These are phyloP conservation scores for Temnothorax nylanderi DNA, from an alignment of 1,140 invertebrate genomes.

Conservation along the genomic window DNA sequence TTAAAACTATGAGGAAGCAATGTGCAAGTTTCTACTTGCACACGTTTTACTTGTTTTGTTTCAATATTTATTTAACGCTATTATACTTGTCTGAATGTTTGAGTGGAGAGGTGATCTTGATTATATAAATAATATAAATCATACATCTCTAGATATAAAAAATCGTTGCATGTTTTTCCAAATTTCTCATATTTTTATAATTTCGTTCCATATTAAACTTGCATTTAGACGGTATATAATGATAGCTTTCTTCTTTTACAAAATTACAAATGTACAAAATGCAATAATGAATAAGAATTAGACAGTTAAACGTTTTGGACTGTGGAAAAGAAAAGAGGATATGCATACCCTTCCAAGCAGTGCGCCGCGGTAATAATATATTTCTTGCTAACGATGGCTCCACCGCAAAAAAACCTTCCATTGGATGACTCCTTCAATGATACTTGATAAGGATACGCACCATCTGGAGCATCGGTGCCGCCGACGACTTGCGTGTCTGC, in stretches of 20 bases:
- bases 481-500: not conserved
- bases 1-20: too few species aligned
- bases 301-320: not conserved
- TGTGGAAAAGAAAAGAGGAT: not conserved
- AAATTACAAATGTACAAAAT: not conserved
- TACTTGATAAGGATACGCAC: not conserved
- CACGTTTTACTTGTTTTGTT: too few species aligned
- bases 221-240: not conserved
- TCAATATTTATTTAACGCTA: too few species aligned
- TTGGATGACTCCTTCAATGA: not conserved
- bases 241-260: not conserved
- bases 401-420: not conserved
- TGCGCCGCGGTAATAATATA: not conserved
- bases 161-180: not conserved
- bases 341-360: not conserved
- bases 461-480: not conserved
- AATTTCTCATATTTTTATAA: not conserved
- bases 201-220: not conserved
- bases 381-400: not conserved
- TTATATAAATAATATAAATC: not conserved
- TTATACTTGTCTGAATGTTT: too few species aligned
- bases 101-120: too few species aligned
- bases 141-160: not conserved
- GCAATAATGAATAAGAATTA: not conserved
- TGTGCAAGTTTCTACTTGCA: too few species aligned